Conservation (phyloP, 2,888 invertebrate species). For the Volucella bombylans region DNA sequence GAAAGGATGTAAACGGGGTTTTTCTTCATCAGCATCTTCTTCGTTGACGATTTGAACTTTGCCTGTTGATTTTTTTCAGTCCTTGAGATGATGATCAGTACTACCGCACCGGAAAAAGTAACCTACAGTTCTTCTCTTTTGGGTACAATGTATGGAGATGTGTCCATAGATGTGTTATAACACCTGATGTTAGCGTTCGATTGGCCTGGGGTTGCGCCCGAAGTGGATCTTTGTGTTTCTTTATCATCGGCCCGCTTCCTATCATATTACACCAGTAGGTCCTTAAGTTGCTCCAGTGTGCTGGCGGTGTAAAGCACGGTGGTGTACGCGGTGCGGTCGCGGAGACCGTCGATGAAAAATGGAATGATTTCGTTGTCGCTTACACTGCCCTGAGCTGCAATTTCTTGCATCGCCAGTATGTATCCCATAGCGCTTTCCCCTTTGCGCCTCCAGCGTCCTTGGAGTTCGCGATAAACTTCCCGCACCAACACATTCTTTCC, state of each 20-base stretch:
- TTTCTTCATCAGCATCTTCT: not conserved
- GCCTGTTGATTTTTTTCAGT: not conserved
- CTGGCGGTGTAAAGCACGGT: too few species aligned
- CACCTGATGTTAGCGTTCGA: not conserved
- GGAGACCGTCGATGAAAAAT: conserved; percentile 10
- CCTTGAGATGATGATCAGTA: not conserved
- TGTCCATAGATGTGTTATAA: not conserved
- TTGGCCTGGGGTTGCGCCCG: not conserved
- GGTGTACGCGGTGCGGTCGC: conserved; percentile 2
- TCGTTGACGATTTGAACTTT: not conserved
- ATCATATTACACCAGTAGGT: not conserved
- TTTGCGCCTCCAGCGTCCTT: too few species aligned
- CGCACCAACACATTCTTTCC: too few species aligned
- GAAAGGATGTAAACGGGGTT: not conserved
- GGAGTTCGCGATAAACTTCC: too few species aligned
- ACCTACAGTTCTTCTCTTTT: not conserved
- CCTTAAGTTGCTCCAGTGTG: conserved; percentile 9
- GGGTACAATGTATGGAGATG: not conserved
- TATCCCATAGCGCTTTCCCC: too few species aligned
- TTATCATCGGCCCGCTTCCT: not conserved
- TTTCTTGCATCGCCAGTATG: too few species aligned
- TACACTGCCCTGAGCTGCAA: too few species aligned
- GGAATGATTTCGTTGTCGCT: not conserved
- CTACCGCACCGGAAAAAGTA: conserved; percentile 1
- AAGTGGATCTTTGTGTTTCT: too few species aligned